Conservation (phyloP, 2,888 invertebrate species). For the Crepidodera aurea region DNA sequence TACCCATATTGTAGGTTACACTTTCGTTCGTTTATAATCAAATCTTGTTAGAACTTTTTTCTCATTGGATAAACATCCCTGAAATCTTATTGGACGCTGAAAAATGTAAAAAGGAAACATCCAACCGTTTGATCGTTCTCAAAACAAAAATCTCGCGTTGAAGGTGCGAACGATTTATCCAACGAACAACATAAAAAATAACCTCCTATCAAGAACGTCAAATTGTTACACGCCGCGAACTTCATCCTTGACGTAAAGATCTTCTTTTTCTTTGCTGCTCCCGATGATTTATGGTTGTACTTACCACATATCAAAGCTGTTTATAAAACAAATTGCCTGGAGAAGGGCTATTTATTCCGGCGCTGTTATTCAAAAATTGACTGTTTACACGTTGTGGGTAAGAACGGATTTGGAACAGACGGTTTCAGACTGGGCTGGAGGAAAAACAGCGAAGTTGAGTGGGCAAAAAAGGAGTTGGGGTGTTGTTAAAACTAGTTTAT, state of each 20-base stretch:
- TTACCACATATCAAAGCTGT: slow-evolving; percentile 38
- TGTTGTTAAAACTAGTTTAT: slow-evolving; percentile 16
- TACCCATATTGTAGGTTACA: too few species aligned
- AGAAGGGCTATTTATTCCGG: slow-evolving; percentile 33
- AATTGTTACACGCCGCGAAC: slow-evolving; percentile 35
- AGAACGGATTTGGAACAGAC: slow-evolving; percentile 17
- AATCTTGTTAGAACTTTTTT: not conserved
- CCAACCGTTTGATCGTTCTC: not conserved
- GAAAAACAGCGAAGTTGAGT: slow-evolving; percentile 16
- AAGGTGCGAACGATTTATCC: slow-evolving; percentile 33
- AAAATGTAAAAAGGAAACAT: too few species aligned
- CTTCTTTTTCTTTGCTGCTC: slow-evolving; percentile 29
- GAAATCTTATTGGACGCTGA: too few species aligned
- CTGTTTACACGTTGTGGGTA: slow-evolving; percentile 27
- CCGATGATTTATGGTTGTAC: slow-evolving; percentile 38
- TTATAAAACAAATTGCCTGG: slow-evolving; percentile 34
- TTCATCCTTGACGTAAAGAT: slow-evolving; percentile 31
- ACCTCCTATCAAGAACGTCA: slow-evolving; percentile 34
- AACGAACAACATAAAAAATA: slow-evolving; percentile 33
- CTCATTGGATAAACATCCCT: too few species aligned
- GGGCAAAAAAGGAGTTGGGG: slow-evolving; percentile 14
- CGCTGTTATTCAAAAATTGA: slow-evolving; percentile 31
- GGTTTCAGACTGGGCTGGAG: not conserved
- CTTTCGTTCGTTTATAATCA: too few species aligned
- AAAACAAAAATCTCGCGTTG: not conserved